A percentile compares a stretch with the other conserved stretches of the same genome.
phyloP scores from a whole-genome alignment of 2,113 vertebrate genomes.

The Datnioides undecimradiatus region DNA sequence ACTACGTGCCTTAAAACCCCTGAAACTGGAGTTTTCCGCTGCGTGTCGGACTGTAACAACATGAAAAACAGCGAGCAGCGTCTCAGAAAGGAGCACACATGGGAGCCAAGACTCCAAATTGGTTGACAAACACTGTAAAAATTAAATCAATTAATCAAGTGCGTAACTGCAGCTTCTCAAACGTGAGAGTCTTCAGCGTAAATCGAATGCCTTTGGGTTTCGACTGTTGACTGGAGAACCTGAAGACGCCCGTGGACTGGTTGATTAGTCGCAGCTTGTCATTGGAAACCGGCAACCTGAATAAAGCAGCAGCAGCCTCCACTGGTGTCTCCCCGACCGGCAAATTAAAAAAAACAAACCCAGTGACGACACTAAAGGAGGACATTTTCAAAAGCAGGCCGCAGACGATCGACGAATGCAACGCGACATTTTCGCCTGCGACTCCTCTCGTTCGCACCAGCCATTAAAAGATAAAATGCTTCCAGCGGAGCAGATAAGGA shows the following conservation, averaged over 20 bases:
- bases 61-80: background rate
- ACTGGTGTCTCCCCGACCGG: background rate
- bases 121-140: background rate
- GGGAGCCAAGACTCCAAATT: background rate
- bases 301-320: background rate
- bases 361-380: no score
- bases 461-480: background rate
- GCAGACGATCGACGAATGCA: background rate
- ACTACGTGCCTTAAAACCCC: background rate
- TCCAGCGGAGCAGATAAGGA: background rate
- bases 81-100: background rate
- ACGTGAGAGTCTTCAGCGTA: no score
- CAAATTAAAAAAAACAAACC: background rate
- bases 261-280: background rate
- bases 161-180: background rate
- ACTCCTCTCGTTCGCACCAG: background rate
- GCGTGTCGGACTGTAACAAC: no score
- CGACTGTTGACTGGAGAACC: background rate
- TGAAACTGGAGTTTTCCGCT: background rate
- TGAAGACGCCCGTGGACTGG: background rate
- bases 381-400: background rate
- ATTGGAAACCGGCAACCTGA: background rate
- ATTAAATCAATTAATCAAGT: background rate
- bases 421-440: background rate
- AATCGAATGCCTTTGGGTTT: background rate